These are phyloP conservation scores for Ennomos quercinarius DNA, from an alignment of 2,888 invertebrate genomes.

Conservation along the genomic window DNA sequence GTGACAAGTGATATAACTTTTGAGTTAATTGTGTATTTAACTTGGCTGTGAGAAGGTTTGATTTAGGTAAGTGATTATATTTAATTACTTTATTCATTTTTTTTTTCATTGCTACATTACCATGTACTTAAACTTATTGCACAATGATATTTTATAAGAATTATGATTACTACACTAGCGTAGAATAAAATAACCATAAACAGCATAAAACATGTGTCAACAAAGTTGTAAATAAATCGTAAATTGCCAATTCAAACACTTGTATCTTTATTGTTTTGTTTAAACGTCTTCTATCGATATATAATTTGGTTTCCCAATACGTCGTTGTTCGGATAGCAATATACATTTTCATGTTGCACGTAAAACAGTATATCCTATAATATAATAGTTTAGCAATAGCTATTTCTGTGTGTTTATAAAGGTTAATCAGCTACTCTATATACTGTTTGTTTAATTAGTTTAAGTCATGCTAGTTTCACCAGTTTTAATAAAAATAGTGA, in stretches of 20 bases:
- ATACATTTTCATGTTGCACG: too few relatives aligned
- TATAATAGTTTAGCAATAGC: too few relatives aligned
- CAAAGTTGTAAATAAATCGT: conserved; percentile 12
- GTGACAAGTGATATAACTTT: conserved; percentile 59
- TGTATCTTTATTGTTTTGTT: conserved; percentile 18
- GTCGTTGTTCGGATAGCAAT: background rate
- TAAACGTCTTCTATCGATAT: conserved; percentile 19
- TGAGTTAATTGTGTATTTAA: conserved; percentile 44
- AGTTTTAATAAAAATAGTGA: too few relatives aligned
- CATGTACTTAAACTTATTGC: conserved; percentile 9
- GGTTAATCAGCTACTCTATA: too few relatives aligned
- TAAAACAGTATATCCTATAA: too few relatives aligned
- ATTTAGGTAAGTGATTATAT: conserved; percentile 58
- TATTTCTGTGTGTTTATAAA: too few relatives aligned
- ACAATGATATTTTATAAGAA: conserved; percentile 16
- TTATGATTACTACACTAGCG: conserved; percentile 7
- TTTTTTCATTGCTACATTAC: conserved; percentile 30
- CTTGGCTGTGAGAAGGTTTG: conserved; percentile 54
- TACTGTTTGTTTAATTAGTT: too few relatives aligned
- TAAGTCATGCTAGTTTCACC: too few relatives aligned
- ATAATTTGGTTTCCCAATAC: conserved; percentile 11
- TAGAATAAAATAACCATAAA: conserved; percentile 10
- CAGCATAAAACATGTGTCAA: conserved; percentile 5
- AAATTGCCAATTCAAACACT: conserved; percentile 20
- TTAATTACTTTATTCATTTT: conserved; percentile 45